Conservation (phyloP, 2,888 invertebrate genomes). For the Lacanobia wlatinum region DNA sequence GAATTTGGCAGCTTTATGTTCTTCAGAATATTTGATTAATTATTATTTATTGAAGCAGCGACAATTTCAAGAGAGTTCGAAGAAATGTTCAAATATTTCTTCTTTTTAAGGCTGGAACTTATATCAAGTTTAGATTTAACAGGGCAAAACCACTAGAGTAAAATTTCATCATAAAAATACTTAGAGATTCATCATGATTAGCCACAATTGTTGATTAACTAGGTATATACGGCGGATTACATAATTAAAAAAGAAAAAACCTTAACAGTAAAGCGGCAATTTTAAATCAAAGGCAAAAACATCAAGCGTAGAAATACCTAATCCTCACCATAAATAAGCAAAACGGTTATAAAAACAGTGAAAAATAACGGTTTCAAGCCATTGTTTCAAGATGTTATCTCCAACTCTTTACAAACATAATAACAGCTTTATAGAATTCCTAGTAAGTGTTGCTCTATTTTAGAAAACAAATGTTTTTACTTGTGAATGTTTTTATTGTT, state of each 20-base stretch:
- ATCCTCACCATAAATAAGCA: conserved; percentile 29
- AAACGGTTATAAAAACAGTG: conserved; percentile 30
- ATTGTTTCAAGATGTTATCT: conserved; percentile 30
- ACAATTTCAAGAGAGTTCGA: not conserved
- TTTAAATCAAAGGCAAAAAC: conserved; percentile 4
- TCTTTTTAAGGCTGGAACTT: no score
- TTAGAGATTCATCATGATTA: not conserved
- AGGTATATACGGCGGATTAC: not conserved
- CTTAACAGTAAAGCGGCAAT: not conserved
- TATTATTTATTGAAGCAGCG: not conserved
- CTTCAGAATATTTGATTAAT: no score
- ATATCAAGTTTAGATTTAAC: not conserved
- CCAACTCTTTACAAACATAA: conserved; percentile 41
- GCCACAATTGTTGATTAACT: not conserved
- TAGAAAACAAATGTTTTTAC: conserved; percentile 53
- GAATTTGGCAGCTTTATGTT: not conserved
- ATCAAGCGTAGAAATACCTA: not conserved
- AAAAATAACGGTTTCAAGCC: conserved; percentile 39
- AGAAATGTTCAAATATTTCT: no score
- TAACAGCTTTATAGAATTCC: conserved; percentile 34
- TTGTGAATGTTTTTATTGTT: conserved; percentile 18
- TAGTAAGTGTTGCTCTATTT: conserved; percentile 57
- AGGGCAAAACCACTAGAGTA: no score
- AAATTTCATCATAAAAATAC: not conserved
- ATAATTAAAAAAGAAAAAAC: not conserved